Evolutionary conservation across 2,113 vertebrate genomes (phyloP), one percentile per base, ranked within the genome.

Genomic region (Perca flavescens): DNA sequence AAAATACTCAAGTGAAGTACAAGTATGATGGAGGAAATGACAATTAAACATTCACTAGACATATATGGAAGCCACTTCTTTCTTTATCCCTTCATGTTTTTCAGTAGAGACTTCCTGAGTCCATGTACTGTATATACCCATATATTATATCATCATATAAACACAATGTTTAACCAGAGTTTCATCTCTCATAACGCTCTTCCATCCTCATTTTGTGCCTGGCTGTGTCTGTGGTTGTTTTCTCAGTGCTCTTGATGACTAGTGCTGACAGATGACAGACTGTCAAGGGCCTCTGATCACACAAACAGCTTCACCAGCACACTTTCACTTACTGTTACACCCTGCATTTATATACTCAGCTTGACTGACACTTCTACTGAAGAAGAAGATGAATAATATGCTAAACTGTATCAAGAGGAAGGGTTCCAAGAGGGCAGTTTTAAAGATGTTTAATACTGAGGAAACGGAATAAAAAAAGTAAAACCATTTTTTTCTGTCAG

Each of bases 251-350:
- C 34, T 47, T 91, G 85, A 88, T 61, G 87, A 76, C 86, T 53
- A 49, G 82, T 64, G 93, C 87, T 93, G 94, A 94, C 90, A 91
- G 94, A 94, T 50, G 86, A 91, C 90, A 79, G 88, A 82, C 92
- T 93, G 92, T 92, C 92, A 90, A 85, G 93, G 88, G 90, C 84
- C 84, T 90, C 90, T 88, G 92, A 90, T 89, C 90, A 91, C 89
- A 89, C 83, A 92, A 88, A 93, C 88, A 88, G 34, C 74, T 62
- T 76, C 86, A 36, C 47, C 75, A 60, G 69, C 56, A 43, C 89
- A 92, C 92, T 93, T 92, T 91, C 90, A 86, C 90, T 92, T 58
- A 66, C 74, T 77, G 49, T 63, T 73, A 15, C 70, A 16, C 31
- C 22, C 28, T 40, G n/a, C 72, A 80, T 83, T 82, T 71, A 80